Evolutionary conservation across 2,113 vertebrate genomes (phyloP), one percentile per base, ranked within the genome.

Genomic region (Nycticryphes semicollaris): DNA sequence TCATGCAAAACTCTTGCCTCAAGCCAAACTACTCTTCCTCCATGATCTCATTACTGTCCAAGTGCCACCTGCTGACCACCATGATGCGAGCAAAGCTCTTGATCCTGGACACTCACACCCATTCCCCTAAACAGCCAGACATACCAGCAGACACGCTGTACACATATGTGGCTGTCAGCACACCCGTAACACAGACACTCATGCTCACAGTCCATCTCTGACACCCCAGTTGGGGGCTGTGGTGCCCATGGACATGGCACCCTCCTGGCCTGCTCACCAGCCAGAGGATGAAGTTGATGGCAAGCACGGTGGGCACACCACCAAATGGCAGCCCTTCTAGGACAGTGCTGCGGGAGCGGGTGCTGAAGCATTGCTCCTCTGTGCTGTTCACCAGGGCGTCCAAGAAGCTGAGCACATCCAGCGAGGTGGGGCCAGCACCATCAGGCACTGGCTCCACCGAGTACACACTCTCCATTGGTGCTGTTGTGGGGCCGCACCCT

Each of bases 281-380:
- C 99, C 99, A 99, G 84, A 99, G 88, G 93, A 98, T 69, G 69
- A 99, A 84, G 66, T 99, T 99, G 96, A 99, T 98, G 94, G 98
- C 76, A 1, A 99, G 98, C 72, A 99, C 99, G 0, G 99, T 99
- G 79, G 99, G 99, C 75, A 99, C 97, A 0, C 99, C 99, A 2
- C 99, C 99, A 0, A 99, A 99, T 0, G 99, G 99, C 96, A 99
- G 98, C 10, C 99, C 99, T 95, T 99, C 98, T 64, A 99, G 98
- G 80, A 99, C 99, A 0, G 98, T 99, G 97, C 98, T 99, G 93
- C 47, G 98, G 27, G 99, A 98, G 47, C 97, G 98, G 6, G 98
- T 96, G 5, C 94, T 98, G 95, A 99, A 99, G 90, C 99, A 99
- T 43, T 98, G 97, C 4, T 98, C 97, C 10, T 66, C 96, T 0